Evolutionary conservation across 2,888 invertebrate species (phyloP).

Genomic region (Plagodis dolabraria): DNA sequence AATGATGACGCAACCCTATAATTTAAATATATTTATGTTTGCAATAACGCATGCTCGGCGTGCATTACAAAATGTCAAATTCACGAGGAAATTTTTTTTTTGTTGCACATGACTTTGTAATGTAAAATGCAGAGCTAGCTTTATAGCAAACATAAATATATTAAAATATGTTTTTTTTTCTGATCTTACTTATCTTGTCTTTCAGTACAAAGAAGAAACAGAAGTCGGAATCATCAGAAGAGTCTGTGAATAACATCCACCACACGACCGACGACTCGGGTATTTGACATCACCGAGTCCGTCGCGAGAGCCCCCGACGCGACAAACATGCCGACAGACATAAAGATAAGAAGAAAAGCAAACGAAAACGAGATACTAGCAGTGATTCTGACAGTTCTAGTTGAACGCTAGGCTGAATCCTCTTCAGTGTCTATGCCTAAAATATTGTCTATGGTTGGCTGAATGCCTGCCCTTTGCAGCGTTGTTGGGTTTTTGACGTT

Average conservation of each 20-base stretch:
- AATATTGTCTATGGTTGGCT: conserved; percentile 21
- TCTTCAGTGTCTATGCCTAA: conserved; percentile 18
- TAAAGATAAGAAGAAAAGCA: conserved; percentile 61
- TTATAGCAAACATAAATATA: no score
- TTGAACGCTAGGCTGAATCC: conserved; percentile 52
- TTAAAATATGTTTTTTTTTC: no score
- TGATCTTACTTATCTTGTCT: conserved; percentile 10
- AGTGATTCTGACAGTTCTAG: conserved; percentile 70
- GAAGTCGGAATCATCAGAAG: conserved; percentile 73
- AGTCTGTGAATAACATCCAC: conserved; percentile 74
- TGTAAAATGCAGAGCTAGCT: no score
- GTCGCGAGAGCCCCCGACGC: conserved; percentile 68
- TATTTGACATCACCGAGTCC: conserved; percentile 80
- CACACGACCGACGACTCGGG: conserved; percentile 80
- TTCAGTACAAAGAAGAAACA: conserved; percentile 68
- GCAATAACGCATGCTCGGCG: no score
- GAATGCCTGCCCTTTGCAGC: conserved; percentile 6
- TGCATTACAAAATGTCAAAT: no score
- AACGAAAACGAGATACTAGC: conserved; percentile 59
- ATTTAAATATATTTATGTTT: no score
- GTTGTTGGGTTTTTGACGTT: conserved; percentile 16
- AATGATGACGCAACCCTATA: no score
- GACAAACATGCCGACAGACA: conserved; percentile 51
- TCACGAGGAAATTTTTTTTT: no score
- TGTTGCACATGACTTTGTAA: no score